Evolutionary conservation across 2,797 vertebrate genomes (phyloP).

Genomic region (Melopsittacus undulatus): DNA sequence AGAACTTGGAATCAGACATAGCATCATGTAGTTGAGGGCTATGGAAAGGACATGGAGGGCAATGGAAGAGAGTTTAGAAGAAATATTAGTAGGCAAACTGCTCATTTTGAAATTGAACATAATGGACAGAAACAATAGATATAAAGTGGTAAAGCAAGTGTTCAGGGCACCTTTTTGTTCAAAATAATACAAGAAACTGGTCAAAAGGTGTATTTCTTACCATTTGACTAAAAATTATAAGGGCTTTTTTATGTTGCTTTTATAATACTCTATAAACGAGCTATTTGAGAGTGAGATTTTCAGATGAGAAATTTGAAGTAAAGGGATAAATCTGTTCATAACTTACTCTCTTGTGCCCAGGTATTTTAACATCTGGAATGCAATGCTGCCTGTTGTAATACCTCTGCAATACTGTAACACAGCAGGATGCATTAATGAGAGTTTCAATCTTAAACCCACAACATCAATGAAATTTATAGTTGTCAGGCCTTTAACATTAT

Average conservation of each 20-base stretch:
- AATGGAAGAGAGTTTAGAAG: neutral
- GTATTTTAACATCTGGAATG: slow-evolving; percentile 66
- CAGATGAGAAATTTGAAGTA: neutral
- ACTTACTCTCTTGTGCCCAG: neutral
- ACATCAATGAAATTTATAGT: slow-evolving; percentile 63
- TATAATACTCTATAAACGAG: neutral
- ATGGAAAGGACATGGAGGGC: neutral
- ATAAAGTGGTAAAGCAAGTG: neutral
- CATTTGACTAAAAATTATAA: neutral
- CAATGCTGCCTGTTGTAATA: slow-evolving; percentile 52
- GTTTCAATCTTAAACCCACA: slow-evolving; percentile 59
- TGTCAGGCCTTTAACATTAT: slow-evolving; percentile 46
- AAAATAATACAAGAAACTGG: neutral
- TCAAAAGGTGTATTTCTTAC: neutral
- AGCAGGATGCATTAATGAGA: slow-evolving; percentile 69
- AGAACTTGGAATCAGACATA: neutral
- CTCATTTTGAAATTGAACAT: neutral
- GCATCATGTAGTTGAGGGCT: neutral
- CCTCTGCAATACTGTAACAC: slow-evolving; percentile 59
- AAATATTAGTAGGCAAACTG: neutral
- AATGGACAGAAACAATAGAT: neutral
- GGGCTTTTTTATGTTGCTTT: neutral
- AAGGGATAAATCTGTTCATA: neutral
- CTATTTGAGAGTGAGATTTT: slow-evolving; percentile 5
- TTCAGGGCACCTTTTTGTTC: neutral